Percentiles rank a stretch among this genome's conserved stretches.
These are phyloP conservation scores for Saccopteryx leptura DNA, from an alignment of 2,113 vertebrate genomes.

Conservation along the genomic window DNA sequence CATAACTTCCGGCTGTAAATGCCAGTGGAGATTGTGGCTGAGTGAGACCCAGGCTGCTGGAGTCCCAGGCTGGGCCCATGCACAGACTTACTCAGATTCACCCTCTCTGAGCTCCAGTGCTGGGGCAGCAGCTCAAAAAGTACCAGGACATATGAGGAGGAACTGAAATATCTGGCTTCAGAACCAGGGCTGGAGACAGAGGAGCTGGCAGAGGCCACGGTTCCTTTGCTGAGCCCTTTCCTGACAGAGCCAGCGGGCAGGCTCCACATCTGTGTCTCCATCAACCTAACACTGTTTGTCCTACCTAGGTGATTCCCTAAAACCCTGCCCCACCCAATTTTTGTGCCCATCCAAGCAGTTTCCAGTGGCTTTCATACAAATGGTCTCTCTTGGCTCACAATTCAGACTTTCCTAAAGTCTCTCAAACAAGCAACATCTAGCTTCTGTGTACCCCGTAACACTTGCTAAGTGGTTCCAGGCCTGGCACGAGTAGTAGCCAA, in stretches of 20 bases:
- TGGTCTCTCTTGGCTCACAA: neutral
- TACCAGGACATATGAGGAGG: neutral
- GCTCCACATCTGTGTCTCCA: neutral
- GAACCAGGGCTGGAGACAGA: neutral
- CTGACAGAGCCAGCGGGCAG: neutral
- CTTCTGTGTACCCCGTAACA: neutral
- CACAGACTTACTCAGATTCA: too few species aligned
- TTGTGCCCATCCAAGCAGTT: neutral
- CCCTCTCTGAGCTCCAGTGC: neutral
- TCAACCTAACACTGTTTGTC: neutral
- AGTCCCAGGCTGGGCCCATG: neutral
- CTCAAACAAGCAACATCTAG: neutral
- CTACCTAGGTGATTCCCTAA: neutral
- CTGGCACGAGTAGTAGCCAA: neutral
- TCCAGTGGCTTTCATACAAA: neutral
- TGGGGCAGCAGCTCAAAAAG: neutral
- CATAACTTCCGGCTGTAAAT: too few species aligned
- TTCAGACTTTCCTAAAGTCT: neutral
- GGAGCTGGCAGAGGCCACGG: too few species aligned
- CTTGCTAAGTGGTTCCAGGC: neutral
- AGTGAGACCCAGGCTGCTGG: neutral
- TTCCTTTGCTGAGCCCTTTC: too few species aligned
- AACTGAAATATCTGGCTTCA: neutral
- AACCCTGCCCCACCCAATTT: neutral
- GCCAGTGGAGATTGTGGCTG: neutral